These are phyloP conservation scores for Dipus sagitta DNA, from an alignment of 2,797 vertebrate genomes.

Conservation along the genomic window DNA sequence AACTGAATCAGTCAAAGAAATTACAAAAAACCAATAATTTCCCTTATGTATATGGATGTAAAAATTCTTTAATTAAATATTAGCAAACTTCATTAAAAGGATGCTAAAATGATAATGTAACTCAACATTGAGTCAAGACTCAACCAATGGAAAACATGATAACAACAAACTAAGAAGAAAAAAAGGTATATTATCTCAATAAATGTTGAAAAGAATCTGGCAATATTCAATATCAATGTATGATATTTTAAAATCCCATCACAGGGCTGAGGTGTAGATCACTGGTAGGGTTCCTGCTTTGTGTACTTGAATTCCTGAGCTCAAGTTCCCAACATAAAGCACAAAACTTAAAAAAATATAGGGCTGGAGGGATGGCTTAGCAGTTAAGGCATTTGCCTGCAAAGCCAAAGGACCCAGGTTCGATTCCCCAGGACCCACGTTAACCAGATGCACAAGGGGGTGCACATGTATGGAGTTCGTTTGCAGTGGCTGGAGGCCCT, in stretches of 20 bases:
- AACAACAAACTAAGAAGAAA: not conserved
- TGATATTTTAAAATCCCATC: not conserved
- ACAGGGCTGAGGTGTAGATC: no score
- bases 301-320: not conserved
- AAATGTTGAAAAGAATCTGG: not conserved
- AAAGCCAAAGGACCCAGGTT: no score
- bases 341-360: not conserved
- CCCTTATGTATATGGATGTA: not conserved
- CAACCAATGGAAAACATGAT: not conserved
- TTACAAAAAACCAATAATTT: not conserved
- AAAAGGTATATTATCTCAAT: not conserved
- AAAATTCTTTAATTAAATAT: slow-evolving; percentile 36
- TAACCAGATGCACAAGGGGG: no score
- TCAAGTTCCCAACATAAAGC: not conserved
- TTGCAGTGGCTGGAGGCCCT: no score
- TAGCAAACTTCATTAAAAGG: slow-evolving; percentile 18
- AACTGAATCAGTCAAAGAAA: slow-evolving; percentile 24
- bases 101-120: not conserved
- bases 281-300: not conserved
- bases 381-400: no score
- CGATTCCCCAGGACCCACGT: no score
- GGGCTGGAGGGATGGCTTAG: no score
- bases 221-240: not conserved
- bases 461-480: no score
- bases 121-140: slow-evolving; percentile 23